Evolutionary conservation across 2,113 vertebrate genomes (phyloP).

Genomic region (Colistium nudipinnis): DNA sequence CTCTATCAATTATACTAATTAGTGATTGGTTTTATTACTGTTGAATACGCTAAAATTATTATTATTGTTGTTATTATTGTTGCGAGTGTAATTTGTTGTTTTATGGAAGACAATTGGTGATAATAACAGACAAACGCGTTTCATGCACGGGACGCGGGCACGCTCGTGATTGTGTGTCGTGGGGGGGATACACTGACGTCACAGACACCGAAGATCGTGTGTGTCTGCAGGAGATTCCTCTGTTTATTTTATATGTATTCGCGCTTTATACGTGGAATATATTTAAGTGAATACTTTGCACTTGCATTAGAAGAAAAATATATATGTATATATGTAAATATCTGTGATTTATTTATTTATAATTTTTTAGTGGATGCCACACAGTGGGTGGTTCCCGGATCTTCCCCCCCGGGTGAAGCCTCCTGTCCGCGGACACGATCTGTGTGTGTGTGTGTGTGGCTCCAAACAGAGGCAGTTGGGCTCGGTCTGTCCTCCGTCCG

Average conservation of each 20-base stretch:
- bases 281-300: no score
- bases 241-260: neutral
- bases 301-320: no score
- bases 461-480: constrained; percentile 58
- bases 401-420: neutral
- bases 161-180: constrained; percentile 10
- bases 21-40: no score
- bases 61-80: neutral
- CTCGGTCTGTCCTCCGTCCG: constrained; percentile 33
- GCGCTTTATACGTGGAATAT: no score
- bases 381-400: no score
- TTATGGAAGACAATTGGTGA: neutral
- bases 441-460: constrained; percentile 10
- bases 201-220: constrained; percentile 48
- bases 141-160: constrained; percentile 21
- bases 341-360: no score
- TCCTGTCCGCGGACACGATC: constrained; percentile 40
- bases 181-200: constrained; percentile 22
- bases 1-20: neutral
- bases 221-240: fast-evolving
- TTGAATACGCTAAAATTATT: neutral
- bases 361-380: no score
- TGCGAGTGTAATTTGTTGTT: neutral
- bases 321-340: no score
- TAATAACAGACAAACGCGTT: neutral